These are phyloP conservation scores for Orchesellides sinensis DNA, from an alignment of 2,888 invertebrate genomes.

Conservation along the genomic window DNA sequence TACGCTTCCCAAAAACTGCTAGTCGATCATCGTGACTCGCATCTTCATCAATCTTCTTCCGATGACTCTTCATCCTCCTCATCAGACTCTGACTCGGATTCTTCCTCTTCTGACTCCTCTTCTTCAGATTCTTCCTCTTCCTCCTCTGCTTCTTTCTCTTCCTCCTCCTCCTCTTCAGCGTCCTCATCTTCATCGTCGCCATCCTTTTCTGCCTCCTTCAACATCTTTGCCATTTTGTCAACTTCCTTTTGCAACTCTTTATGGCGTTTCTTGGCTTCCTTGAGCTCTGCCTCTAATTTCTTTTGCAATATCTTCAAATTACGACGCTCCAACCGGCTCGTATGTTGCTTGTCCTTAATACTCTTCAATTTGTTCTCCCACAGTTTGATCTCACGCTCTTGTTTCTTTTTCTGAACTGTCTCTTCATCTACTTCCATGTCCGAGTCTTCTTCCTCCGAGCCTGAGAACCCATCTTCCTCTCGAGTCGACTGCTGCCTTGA, in stretches of 20 bases:
- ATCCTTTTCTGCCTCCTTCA: constrained; percentile 88
- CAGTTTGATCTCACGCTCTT: constrained; percentile 85
- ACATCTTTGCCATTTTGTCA: constrained; percentile 88
- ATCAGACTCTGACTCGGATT: constrained; percentile 55
- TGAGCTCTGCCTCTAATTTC: constrained; percentile 85
- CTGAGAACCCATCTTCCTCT: constrained; percentile 77
- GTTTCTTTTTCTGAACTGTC: constrained; percentile 79
- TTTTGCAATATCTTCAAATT: constrained; percentile 88
- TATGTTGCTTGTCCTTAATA: constrained; percentile 81
- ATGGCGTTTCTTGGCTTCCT: constrained; percentile 81
- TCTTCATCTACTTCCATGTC: constrained; percentile 81
- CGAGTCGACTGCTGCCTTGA: constrained; percentile 77
- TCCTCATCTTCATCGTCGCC: constrained; percentile 84
- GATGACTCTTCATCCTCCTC: constrained; percentile 60
- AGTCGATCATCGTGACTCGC: constrained; percentile 76
- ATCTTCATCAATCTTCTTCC: constrained; percentile 79
- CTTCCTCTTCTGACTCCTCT: constrained; percentile 66
- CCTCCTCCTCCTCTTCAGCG: constrained; percentile 78
- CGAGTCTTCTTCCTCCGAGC: constrained; percentile 66
- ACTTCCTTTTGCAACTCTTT: constrained; percentile 73
- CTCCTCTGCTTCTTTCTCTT: background rate
- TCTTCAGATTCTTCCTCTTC: constrained; percentile 72
- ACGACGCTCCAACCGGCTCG: constrained; percentile 87
- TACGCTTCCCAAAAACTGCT: constrained; percentile 64
- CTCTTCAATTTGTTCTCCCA: constrained; percentile 79